A percentile compares a stretch with the other conserved stretches of the same genome.
phyloP scores from a whole-genome alignment of 2,888 invertebrate genomes.

The Lymantria monacha region DNA sequence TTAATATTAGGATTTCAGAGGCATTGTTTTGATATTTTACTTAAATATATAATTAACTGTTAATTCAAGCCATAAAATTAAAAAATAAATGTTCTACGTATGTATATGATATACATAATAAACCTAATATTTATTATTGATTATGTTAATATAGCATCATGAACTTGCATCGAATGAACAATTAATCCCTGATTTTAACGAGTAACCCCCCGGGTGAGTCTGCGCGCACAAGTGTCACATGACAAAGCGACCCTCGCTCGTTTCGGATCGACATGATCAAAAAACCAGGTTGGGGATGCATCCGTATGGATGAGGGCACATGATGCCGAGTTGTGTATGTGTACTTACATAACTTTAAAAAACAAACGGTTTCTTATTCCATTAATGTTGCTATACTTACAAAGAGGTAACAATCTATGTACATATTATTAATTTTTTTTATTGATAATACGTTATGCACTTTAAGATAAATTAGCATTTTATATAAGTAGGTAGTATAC shows the following conservation, averaged over 20 bases:
- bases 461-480: too few species aligned
- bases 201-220: constrained; percentile 68
- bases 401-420: too few species aligned
- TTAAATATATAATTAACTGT: too few species aligned
- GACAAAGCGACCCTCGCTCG: constrained; percentile 71
- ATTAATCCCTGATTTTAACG: constrained; percentile 68
- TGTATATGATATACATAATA: neutral
- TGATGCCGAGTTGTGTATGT: constrained; percentile 19
- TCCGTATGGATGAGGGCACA: constrained; percentile 58
- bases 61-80: too few species aligned
- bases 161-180: constrained; percentile 54
- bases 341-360: constrained; percentile 1
- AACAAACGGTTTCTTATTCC: too few species aligned
- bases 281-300: constrained; percentile 73
- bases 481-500: too few species aligned
- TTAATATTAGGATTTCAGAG: too few species aligned
- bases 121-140: constrained; percentile 21
- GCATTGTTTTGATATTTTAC: too few species aligned
- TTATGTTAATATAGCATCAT: constrained; percentile 25
- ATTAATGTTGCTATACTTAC: too few species aligned
- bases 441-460: too few species aligned
- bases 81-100: too few species aligned
- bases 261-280: constrained; percentile 69
- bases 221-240: constrained; percentile 77
- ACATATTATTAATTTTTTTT: too few species aligned